These are phyloP conservation scores for Autographa gamma DNA, from an alignment of 2,888 invertebrate genomes.

Conservation along the genomic window DNA sequence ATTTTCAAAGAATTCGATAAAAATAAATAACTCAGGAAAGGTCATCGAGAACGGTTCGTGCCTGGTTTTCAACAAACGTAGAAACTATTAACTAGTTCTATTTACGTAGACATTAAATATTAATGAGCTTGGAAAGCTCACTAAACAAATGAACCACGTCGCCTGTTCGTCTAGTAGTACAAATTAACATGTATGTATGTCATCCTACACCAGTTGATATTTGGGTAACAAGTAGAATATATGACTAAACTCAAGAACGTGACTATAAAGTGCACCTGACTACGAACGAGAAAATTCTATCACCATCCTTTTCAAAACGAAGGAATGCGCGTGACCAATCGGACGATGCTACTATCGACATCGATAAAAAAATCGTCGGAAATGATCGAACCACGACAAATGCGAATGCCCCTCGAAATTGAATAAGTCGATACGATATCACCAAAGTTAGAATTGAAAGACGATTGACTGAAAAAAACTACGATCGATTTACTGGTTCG, in stretches of 20 bases:
- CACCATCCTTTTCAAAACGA: slow-evolving; percentile 71
- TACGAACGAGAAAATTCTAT: slow-evolving; percentile 69
- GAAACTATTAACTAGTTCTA: background rate
- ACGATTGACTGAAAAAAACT: slow-evolving; percentile 82
- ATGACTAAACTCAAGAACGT: slow-evolving; percentile 25
- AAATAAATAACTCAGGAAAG: too few relatives aligned
- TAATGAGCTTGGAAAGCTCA: background rate
- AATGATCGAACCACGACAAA: slow-evolving; percentile 82
- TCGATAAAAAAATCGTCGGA: slow-evolving; percentile 78
- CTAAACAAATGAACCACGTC: background rate
- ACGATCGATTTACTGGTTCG: slow-evolving; percentile 79
- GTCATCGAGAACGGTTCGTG: too few relatives aligned
- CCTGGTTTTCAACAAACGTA: too few relatives aligned
- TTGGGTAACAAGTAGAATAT: slow-evolving; percentile 8
- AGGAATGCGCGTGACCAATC: slow-evolving; percentile 86
- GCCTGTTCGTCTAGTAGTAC: background rate
- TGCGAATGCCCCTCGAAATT: slow-evolving; percentile 84
- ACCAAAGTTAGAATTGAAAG: slow-evolving; percentile 86
- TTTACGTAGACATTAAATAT: background rate
- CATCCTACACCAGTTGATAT: background rate
- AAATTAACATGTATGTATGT: background rate
- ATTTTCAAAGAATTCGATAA: too few relatives aligned
- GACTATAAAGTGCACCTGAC: slow-evolving; percentile 66
- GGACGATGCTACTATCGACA: slow-evolving; percentile 74
- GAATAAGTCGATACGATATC: slow-evolving; percentile 87